These are phyloP conservation scores for Heliconius hortense DNA, from an alignment of 2,888 invertebrate genomes.

Conservation along the genomic window DNA sequence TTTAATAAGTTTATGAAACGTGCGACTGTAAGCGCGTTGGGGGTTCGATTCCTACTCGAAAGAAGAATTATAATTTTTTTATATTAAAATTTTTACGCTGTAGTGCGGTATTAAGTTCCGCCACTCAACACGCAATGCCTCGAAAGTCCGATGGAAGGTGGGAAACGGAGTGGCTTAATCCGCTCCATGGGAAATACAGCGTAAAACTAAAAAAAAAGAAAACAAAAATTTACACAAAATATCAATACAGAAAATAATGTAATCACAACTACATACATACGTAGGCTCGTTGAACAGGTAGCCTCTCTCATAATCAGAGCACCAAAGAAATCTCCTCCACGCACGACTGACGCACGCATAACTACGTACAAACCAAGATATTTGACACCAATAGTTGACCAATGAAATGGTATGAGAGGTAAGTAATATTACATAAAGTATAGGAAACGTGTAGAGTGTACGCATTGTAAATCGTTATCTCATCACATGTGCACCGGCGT, in stretches of 20 bases:
- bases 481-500: constrained; percentile 4
- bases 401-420: constrained; percentile 19
- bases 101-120: no score
- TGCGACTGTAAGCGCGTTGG: no score
- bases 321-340: constrained; percentile 21
- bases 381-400: constrained; percentile 34
- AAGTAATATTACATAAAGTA: constrained; percentile 29
- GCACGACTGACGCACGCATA: constrained; percentile 33
- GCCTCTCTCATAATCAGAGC: not conserved
- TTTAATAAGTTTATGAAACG: no score
- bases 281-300: not conserved
- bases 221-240: not conserved
- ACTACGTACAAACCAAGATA: constrained; percentile 28
- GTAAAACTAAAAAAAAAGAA: no score
- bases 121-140: no score
- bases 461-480: constrained; percentile 21
- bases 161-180: no score
- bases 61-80: no score
- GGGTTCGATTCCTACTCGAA: no score
- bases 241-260: not conserved
- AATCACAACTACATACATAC: not conserved
- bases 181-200: no score
- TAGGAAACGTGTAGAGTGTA: constrained; percentile 21
- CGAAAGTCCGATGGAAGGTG: no score
- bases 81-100: no score